phyloP scores from a whole-genome alignment of 2,888 invertebrate species.

The Cyclophora punctaria region DNA sequence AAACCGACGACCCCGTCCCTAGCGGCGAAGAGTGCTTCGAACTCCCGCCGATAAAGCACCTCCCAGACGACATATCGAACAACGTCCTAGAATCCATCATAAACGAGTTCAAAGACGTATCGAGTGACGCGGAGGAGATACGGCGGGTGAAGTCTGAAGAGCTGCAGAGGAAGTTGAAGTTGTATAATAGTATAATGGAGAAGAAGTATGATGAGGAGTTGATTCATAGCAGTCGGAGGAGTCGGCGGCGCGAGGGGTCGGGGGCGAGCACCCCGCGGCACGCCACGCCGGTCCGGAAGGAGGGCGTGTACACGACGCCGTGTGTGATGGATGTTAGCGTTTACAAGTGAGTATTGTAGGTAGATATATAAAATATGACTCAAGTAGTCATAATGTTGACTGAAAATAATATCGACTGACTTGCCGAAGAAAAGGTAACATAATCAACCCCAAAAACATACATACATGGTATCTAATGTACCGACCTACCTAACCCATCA shows the following conservation, averaged over 20 bases:
- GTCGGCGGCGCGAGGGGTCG: conserved; percentile 43
- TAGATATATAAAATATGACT: no score
- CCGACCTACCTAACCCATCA: no score
- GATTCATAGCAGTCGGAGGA: conserved; percentile 73
- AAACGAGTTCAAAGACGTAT: conserved; percentile 55
- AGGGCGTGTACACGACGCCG: conserved; percentile 42
- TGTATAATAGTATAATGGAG: conserved; percentile 82
- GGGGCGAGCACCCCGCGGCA: conserved; percentile 43
- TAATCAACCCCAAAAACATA: no score
- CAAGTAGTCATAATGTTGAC: no score
- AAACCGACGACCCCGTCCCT: conserved; percentile 51
- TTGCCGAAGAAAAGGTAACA: no score
- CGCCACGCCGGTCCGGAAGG: conserved; percentile 37
- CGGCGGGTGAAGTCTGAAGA: conserved; percentile 44
- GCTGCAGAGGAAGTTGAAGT: conserved; percentile 72
- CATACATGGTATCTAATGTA: no score
- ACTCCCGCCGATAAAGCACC: conserved; percentile 75
- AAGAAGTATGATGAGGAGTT: conserved; percentile 82
- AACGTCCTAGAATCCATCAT: conserved; percentile 61
- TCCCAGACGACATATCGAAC: conserved; percentile 59
- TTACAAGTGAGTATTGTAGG: conserved; percentile 30
- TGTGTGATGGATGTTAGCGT: conserved; percentile 52
- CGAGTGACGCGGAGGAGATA: conserved; percentile 47
- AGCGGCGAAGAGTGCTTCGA: conserved; percentile 86
- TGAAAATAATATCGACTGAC: no score